Percentiles rank a stretch among this genome's conserved stretches.
phyloP scores from a whole-genome alignment of 1,140 invertebrate genomes.

The Zaprionus capensis region DNA sequence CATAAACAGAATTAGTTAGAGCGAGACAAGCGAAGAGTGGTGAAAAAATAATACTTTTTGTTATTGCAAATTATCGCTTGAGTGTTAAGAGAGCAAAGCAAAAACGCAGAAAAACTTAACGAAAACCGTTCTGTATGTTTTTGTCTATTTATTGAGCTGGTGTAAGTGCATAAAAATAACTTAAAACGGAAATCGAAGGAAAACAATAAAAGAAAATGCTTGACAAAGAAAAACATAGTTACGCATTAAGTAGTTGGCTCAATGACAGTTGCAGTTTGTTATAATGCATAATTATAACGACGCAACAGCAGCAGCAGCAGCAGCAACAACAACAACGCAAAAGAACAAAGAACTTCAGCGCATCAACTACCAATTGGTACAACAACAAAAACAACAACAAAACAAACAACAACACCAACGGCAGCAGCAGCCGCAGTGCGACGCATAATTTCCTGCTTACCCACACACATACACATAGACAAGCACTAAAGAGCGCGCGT shows the following conservation, averaged over 20 bases:
- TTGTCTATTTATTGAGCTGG: slow-evolving; percentile 26
- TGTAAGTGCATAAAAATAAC: slow-evolving; percentile 46
- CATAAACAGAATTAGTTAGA: slow-evolving; percentile 51
- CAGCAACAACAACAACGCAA: slow-evolving; percentile 47
- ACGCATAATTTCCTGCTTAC: slow-evolving; percentile 74
- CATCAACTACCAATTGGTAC: slow-evolving; percentile 47
- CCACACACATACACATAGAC: slow-evolving; percentile 25
- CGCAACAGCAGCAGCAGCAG: slow-evolving; percentile 40
- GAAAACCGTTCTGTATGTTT: slow-evolving; percentile 12
- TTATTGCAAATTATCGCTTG: slow-evolving; percentile 23
- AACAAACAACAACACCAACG: slow-evolving; percentile 43
- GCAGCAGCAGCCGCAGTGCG: slow-evolving; percentile 50
- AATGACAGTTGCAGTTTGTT: slow-evolving; percentile 46
- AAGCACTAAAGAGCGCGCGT: slow-evolving; percentile 55
- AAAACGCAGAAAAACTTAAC: not conserved
- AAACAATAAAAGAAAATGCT: slow-evolving; percentile 37
- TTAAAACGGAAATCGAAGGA: slow-evolving; percentile 29
- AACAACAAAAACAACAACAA: slow-evolving; percentile 37
- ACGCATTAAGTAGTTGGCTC: slow-evolving; percentile 63
- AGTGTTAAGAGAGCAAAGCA: slow-evolving; percentile 22
- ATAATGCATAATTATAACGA: slow-evolving; percentile 65
- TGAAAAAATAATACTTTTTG: slow-evolving; percentile 25
- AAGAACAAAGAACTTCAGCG: slow-evolving; percentile 74
- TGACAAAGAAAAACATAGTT: slow-evolving; percentile 68
- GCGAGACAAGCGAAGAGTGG: slow-evolving; percentile 38